Conservation (phyloP, 1,140 invertebrate species). For the Onthophagus taurus region DNA sequence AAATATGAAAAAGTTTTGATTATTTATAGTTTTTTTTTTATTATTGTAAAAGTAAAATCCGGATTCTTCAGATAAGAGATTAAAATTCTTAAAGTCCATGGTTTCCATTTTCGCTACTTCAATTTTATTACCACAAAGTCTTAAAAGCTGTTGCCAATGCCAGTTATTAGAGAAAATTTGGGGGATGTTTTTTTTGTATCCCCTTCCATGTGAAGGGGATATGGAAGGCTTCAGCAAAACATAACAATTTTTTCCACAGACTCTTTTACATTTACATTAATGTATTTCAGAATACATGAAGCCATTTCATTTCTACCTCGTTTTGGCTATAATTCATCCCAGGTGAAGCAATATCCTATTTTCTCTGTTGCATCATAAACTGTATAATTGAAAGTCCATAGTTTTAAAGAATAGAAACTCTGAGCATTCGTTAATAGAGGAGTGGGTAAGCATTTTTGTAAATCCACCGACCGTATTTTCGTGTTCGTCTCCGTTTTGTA, state of each 20-base stretch:
- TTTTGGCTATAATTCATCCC: conserved; percentile 8
- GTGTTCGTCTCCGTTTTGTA: conserved; percentile 4
- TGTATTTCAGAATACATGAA: conserved; percentile 2
- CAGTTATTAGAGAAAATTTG: conserved; percentile 16
- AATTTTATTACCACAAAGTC: conserved; percentile 12
- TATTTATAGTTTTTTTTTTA: conserved; percentile 9
- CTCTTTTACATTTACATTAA: too few relatives aligned
- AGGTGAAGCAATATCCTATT: not conserved
- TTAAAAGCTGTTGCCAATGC: conserved; percentile 16
- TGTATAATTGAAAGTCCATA: conserved; percentile 11
- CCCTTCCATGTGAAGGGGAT: conserved; percentile 14
- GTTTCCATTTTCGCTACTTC: conserved; percentile 14
- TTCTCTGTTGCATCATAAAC: conserved; percentile 10
- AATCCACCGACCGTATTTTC: conserved; percentile 10
- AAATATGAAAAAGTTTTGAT: conserved; percentile 14
- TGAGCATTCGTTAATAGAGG: conserved; percentile 11
- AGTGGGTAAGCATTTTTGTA: conserved; percentile 7
- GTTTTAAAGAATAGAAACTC: conserved; percentile 12
- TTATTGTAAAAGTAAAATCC: conserved; percentile 3
- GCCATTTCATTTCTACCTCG: conserved; percentile 9
- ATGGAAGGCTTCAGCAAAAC: conserved; percentile 17
- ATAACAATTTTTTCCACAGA: too few relatives aligned
- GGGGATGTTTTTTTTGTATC: conserved; percentile 20
- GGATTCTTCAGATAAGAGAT: conserved; percentile 9
- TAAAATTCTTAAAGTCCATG: conserved; percentile 15